A percentile compares a stretch with the other conserved stretches of the same genome.
Conservation (phyloP, 2,888 invertebrate species). For the Aquatica leii region DNA sequence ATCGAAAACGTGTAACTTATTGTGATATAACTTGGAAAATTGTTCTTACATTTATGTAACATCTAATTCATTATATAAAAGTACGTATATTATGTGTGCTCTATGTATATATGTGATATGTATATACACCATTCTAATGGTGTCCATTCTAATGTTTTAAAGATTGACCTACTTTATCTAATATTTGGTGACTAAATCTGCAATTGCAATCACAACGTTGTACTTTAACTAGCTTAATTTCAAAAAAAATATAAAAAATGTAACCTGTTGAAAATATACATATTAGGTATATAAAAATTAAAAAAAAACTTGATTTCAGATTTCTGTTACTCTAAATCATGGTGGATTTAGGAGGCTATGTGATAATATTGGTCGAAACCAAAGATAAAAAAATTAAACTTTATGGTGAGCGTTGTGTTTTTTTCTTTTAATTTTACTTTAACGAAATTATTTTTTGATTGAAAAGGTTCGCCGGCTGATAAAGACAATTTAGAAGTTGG, state of each 20-base stretch:
- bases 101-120: too few species aligned
- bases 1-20: slow-evolving; percentile 35
- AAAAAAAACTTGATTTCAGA: slow-evolving; percentile 21
- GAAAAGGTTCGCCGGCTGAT: slow-evolving; percentile 85
- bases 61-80: slow-evolving; percentile 26
- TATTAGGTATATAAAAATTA: not conserved
- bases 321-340: slow-evolving; percentile 58
- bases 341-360: slow-evolving; percentile 94
- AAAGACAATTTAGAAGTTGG: slow-evolving; percentile 93
- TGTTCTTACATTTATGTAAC: slow-evolving; percentile 26
- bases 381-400: slow-evolving; percentile 94
- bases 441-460: not conserved
- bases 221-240: not conserved
- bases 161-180: slow-evolving; percentile 30
- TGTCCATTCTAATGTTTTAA: slow-evolving; percentile 15
- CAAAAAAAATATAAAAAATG: not conserved
- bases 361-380: slow-evolving; percentile 92
- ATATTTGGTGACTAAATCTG: slow-evolving; percentile 15
- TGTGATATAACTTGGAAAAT: slow-evolving; percentile 36
- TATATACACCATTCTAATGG: slow-evolving; percentile 23
- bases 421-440: slow-evolving; percentile 8
- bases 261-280: slow-evolving; percentile 5
- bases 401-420: slow-evolving; percentile 73
- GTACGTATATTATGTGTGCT: slow-evolving; percentile 34
- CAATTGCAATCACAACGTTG: not conserved